A percentile compares a stretch with the other conserved stretches of the same genome.
These are phyloP conservation scores for Isoperla grammatica DNA, from an alignment of 2,888 invertebrate genomes.

Conservation along the genomic window DNA sequence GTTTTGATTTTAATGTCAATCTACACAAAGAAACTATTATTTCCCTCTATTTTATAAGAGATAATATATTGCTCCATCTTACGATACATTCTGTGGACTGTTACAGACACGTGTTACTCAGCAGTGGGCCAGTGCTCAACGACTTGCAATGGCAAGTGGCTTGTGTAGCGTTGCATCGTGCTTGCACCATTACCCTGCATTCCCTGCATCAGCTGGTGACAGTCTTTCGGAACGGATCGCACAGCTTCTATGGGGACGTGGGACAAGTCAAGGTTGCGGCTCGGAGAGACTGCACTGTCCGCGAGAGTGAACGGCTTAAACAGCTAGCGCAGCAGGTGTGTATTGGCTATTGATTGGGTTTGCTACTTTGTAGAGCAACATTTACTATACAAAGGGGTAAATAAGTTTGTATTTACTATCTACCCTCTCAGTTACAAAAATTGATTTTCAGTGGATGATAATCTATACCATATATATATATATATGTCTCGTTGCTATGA, in stretches of 20 bases:
- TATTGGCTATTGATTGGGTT: constrained; percentile 18
- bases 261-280: constrained; percentile 93
- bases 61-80: no score
- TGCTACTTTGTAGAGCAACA: background rate
- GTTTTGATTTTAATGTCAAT: no score
- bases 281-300: constrained; percentile 75
- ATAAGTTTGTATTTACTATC: no score
- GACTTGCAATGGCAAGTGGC: constrained; percentile 83
- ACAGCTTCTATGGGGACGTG: constrained; percentile 90
- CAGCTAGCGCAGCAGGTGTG: constrained; percentile 87
- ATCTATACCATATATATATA: no score
- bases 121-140: constrained; percentile 68
- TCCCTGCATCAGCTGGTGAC: constrained; percentile 82
- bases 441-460: no score
- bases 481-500: no score
- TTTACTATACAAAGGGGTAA: no score
- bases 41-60: no score
- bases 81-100: no score
- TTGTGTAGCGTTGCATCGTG: constrained; percentile 73
- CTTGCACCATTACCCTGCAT: constrained; percentile 79
- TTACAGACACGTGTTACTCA: constrained; percentile 69
- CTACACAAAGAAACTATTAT: no score
- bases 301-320: constrained; percentile 77
- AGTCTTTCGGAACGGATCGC: constrained; percentile 86
- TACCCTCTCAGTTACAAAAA: no score